phyloP scores from a whole-genome alignment of 2,113 vertebrate genomes.

The Rafetus swinhoei region DNA sequence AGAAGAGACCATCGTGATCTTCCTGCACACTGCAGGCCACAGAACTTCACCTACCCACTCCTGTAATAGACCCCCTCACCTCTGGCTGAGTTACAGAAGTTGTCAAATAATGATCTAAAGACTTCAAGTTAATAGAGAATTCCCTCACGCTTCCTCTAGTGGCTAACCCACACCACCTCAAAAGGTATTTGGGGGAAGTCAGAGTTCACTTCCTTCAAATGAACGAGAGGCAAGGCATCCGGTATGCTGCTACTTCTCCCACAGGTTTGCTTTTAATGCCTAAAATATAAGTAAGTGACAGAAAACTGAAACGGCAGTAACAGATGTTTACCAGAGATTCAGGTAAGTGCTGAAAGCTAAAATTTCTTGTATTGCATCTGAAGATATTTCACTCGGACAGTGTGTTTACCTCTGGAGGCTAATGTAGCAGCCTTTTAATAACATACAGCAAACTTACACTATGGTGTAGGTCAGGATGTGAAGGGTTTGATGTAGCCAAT shows the following conservation, averaged over 20 bases:
- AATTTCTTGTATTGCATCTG: not conserved
- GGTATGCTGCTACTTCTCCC: not conserved
- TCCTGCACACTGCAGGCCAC: not conserved
- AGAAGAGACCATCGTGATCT: not conserved
- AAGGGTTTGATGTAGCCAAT: fast-evolving
- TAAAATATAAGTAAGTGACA: not conserved
- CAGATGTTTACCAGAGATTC: not conserved
- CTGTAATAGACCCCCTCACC: not conserved
- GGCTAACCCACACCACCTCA: not conserved
- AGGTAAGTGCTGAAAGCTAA: not conserved
- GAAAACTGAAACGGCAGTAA: not conserved
- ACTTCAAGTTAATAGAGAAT: not conserved
- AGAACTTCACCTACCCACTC: not conserved
- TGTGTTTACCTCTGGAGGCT: not conserved
- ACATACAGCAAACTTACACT: fast-evolving
- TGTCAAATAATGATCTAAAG: not conserved
- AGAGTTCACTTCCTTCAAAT: not conserved
- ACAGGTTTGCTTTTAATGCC: not conserved
- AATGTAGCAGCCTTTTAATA: not conserved
- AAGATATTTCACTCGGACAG: not conserved
- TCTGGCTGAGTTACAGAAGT: not conserved
- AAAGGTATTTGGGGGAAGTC: not conserved
- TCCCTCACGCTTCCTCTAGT: not conserved
- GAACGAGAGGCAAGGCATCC: conserved; percentile 16
- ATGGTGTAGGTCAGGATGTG: fast-evolving